Conservation (phyloP, 1,140 invertebrate species). For the Triops longicaudatus region DNA sequence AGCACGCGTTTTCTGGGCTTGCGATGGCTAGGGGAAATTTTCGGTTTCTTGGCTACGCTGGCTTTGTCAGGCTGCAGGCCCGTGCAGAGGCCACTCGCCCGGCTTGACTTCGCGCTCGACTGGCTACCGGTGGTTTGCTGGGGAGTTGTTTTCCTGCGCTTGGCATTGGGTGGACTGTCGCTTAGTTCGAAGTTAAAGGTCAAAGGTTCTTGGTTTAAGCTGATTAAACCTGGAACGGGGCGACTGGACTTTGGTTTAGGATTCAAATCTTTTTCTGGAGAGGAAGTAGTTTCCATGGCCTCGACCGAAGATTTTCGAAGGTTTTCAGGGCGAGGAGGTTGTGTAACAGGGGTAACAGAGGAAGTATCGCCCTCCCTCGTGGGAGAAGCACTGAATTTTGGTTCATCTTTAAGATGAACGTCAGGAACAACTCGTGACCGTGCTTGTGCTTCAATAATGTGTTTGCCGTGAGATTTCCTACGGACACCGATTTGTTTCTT, state of each 20-base stretch:
- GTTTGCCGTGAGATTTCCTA: neutral
- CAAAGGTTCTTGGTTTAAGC: neutral
- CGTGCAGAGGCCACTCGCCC: neutral
- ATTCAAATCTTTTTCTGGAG: neutral
- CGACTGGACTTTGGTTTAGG: neutral
- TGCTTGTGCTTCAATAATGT: neutral
- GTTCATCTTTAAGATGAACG: neutral
- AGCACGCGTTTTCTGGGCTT: neutral
- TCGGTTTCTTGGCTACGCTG: neutral
- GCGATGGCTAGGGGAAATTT: neutral
- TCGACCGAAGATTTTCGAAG: neutral
- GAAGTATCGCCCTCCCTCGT: neutral
- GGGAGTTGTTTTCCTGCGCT: neutral
- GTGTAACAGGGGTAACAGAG: neutral
- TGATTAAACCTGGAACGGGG: neutral
- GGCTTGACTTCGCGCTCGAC: neutral
- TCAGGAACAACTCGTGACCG: neutral
- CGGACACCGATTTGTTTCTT: constrained; percentile 6
- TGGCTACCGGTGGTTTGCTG: neutral
- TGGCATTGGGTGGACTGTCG: neutral
- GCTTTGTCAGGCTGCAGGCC: neutral
- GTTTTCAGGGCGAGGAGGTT: neutral
- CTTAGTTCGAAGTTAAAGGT: neutral
- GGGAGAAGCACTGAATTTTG: neutral
- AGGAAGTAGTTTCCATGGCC: neutral